These are phyloP conservation scores for Sphenodon punctatus DNA, from an alignment of 2,797 vertebrate species.

Conservation along the genomic window DNA sequence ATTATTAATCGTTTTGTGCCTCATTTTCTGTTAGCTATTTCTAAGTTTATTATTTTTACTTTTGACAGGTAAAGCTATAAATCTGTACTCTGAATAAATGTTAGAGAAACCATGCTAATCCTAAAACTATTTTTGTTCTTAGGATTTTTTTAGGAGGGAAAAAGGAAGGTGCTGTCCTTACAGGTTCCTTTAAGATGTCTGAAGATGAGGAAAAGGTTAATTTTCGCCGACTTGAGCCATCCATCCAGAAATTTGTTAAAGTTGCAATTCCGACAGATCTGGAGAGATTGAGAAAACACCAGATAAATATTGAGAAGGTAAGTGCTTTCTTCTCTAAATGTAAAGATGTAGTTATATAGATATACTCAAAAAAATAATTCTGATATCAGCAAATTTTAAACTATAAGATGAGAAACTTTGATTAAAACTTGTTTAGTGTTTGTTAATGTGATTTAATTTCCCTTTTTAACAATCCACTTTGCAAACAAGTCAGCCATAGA, in stretches of 20 bases:
- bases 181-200: conserved; percentile 81
- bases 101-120: too few species aligned
- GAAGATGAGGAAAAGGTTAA: conserved; percentile 89
- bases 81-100: too few species aligned
- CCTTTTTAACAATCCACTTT: neutral
- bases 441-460: neutral
- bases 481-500: neutral
- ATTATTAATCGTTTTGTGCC: too few species aligned
- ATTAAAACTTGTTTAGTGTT: neutral
- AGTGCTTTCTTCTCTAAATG: conserved; percentile 14
- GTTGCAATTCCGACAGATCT: conserved; percentile 95
- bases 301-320: conserved; percentile 97
- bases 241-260: conserved; percentile 96
- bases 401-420: conserved; percentile 18
- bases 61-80: too few species aligned
- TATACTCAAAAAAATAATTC: conserved; percentile 4
- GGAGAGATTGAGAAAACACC: conserved; percentile 93
- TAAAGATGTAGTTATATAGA: neutral
- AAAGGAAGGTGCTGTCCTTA: conserved; percentile 49
- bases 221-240: conserved; percentile 89
- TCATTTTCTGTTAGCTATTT: too few species aligned
- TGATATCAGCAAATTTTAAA: neutral
- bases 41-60: too few species aligned
- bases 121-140: too few species aligned
- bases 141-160: too few species aligned